phyloP scores from a whole-genome alignment of 2,797 vertebrate species.

The Galago senegalensis region DNA sequence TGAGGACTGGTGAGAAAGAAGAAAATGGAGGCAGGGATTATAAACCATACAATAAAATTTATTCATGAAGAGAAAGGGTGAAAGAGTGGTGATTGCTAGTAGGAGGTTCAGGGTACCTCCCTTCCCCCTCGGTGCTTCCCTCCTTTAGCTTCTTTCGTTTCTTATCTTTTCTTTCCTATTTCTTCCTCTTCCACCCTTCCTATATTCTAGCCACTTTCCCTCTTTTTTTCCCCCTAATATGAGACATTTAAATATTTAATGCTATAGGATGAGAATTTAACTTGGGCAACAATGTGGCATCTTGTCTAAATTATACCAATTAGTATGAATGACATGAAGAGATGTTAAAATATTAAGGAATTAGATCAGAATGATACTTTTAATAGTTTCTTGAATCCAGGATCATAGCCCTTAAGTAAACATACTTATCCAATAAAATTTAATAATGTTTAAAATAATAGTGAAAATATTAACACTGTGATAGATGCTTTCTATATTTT shows the following conservation, averaged over 20 bases:
- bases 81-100: neutral
- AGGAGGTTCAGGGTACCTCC: neutral
- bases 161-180: neutral
- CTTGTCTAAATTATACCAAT: neutral
- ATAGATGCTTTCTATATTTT: slow-evolving; percentile 5
- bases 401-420: neutral
- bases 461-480: neutral
- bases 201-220: neutral
- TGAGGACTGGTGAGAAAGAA: neutral
- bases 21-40: neutral
- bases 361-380: neutral
- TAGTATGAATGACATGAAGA: neutral
- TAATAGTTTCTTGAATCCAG: slow-evolving; percentile 22
- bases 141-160: neutral
- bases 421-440: neutral
- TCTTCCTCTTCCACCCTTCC: neutral
- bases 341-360: neutral
- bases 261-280: neutral
- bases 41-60: neutral
- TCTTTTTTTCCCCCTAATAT: neutral
- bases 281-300: neutral
- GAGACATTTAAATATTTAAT: neutral
- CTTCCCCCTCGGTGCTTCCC: neutral
- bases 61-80: neutral
- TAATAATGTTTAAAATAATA: slow-evolving; percentile 25